Evolutionary conservation across 53 echinoderm and acorn worm genomes (phyloP).

Genomic region (Temnopleurus reevesii): DNA sequence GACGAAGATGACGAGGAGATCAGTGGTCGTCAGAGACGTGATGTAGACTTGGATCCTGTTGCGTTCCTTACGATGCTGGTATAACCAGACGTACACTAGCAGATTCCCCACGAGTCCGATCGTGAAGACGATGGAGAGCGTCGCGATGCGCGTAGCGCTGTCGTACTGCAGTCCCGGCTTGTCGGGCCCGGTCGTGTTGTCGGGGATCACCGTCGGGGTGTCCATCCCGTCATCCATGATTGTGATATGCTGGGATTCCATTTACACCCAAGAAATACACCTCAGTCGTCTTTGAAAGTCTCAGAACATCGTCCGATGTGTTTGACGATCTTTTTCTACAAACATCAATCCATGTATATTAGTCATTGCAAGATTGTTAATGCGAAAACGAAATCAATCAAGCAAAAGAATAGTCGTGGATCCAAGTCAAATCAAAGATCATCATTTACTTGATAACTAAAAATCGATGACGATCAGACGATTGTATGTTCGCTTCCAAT

Average conservation of each 20-base stretch:
- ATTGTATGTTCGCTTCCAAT: no score
- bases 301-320: neutral
- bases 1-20: conserved; percentile 78
- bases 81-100: conserved; percentile 77
- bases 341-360: neutral
- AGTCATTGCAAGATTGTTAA: no score
- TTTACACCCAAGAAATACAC: neutral
- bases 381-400: no score
- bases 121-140: conserved; percentile 71
- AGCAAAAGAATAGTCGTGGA: no score
- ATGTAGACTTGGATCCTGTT: conserved; percentile 86
- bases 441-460: no score
- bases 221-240: conserved; percentile 36
- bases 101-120: conserved; percentile 84
- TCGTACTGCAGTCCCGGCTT: conserved; percentile 35
- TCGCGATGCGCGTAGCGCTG: conserved; percentile 59
- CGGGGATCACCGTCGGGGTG: neutral
- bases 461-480: no score
- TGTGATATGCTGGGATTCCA: neutral
- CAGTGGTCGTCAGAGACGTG: conserved; percentile 76
- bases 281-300: neutral
- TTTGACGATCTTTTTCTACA: neutral
- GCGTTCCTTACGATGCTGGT: conserved; percentile 74
- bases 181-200: neutral
- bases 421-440: no score